Evolutionary conservation across 2,113 vertebrate genomes (phyloP).

Genomic region (Nesogale talazaci): DNA sequence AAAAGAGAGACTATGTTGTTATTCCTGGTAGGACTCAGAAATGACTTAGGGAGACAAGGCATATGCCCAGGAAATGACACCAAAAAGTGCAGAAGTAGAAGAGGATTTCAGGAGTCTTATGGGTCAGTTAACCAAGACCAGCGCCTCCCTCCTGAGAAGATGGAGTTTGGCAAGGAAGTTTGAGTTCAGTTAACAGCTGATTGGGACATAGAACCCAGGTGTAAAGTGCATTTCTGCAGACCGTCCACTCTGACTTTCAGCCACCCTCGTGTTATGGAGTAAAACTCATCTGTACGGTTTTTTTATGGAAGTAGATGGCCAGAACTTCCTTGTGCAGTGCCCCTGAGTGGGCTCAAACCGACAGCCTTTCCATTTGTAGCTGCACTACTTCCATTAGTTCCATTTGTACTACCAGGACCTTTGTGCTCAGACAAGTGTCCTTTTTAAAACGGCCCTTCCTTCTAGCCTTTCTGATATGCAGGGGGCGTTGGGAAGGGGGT

Average conservation of each 20-base stretch:
- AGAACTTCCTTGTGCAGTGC: background rate
- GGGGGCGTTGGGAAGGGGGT: too few species aligned
- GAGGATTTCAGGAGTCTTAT: background rate
- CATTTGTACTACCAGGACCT: background rate
- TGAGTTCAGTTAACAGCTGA: background rate
- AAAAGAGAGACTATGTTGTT: background rate
- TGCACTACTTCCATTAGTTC: too few species aligned
- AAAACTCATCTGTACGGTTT: too few species aligned
- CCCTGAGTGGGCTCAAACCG: background rate
- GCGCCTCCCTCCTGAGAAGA: background rate
- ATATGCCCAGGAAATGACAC: background rate
- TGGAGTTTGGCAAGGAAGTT: background rate
- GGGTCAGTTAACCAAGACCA: background rate
- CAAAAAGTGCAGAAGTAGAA: background rate
- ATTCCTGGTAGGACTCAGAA: background rate
- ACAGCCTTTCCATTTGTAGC: background rate
- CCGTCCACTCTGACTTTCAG: too few species aligned
- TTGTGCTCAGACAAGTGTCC: background rate
- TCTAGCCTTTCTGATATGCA: too few species aligned
- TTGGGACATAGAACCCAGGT: background rate
- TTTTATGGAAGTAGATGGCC: too few species aligned
- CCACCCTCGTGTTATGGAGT: too few species aligned
- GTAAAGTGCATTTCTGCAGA: background rate
- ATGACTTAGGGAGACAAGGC: background rate
- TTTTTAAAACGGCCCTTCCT: background rate